Evolutionary conservation across 2,888 invertebrate genomes (phyloP).

Genomic region (Drosophila kanekoi): DNA sequence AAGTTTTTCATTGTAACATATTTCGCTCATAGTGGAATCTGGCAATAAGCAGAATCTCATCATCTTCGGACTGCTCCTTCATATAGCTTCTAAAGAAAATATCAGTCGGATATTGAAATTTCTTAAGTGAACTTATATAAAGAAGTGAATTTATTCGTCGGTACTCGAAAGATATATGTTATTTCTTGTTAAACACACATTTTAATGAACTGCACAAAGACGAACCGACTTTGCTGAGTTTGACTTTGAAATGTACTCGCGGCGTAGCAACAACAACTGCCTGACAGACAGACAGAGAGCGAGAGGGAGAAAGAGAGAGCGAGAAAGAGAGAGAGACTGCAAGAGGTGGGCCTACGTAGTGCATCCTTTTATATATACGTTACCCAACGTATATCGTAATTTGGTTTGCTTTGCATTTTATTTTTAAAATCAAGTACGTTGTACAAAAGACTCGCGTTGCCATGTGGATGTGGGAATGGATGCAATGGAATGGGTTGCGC

Average conservation of each 20-base stretch:
- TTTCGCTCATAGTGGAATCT: too few relatives aligned
- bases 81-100: too few relatives aligned
- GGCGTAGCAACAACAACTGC: constrained; percentile 17
- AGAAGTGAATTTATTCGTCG: neutral
- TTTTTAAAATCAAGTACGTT: constrained; percentile 61
- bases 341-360: constrained; percentile 24
- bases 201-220: constrained; percentile 72
- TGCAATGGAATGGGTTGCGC: constrained; percentile 15
- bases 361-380: constrained; percentile 72
- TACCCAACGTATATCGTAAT: constrained; percentile 29
- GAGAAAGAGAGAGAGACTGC: neutral
- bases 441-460: constrained; percentile 37
- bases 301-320: neutral
- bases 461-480: constrained; percentile 54
- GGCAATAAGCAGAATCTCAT: too few relatives aligned
- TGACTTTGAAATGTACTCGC: constrained; percentile 67
- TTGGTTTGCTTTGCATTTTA: constrained; percentile 70
- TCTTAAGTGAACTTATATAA: neutral
- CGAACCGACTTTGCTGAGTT: constrained; percentile 26
- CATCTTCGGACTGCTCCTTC: too few relatives aligned
- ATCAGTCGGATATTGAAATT: neutral
- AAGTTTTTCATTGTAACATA: too few relatives aligned
- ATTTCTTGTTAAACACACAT: constrained; percentile 48
- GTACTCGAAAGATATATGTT: neutral
- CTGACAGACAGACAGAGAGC: constrained; percentile 9